Conservation (phyloP, 2,888 invertebrate genomes). For the Rhagophthalmus giganteus region DNA sequence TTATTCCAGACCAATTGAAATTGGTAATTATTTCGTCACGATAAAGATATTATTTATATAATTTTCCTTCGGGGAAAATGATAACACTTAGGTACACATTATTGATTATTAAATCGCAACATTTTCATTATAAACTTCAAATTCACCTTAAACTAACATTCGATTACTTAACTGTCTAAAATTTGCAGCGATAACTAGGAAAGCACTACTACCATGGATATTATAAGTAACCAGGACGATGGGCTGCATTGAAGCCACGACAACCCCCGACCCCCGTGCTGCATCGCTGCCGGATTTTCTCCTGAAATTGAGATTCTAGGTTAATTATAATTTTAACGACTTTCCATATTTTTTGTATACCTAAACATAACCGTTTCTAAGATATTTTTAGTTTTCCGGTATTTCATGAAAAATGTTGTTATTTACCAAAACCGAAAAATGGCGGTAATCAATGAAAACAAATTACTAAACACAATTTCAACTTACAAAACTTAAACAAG, state of each 20-base stretch:
- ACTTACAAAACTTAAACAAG: neutral
- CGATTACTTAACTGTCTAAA: slow-evolving; percentile 23
- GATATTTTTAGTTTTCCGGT: no score
- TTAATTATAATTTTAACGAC: neutral
- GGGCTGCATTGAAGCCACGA: slow-evolving; percentile 56
- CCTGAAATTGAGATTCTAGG: slow-evolving; percentile 47
- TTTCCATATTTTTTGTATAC: neutral
- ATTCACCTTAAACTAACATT: no score
- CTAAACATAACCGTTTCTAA: no score
- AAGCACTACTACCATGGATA: slow-evolving; percentile 47
- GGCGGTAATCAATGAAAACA: neutral
- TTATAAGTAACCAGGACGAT: slow-evolving; percentile 52
- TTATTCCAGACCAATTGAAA: no score
- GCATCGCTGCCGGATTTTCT: slow-evolving; percentile 61
- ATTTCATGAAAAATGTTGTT: no score
- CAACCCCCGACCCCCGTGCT: slow-evolving; percentile 56
- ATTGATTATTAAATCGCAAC: no score
- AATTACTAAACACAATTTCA: neutral
- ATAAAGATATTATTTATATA: no score
- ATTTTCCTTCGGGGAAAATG: no score
- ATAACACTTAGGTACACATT: no score
- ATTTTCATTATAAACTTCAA: no score
- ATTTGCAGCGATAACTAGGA: slow-evolving; percentile 46
- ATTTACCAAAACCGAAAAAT: no score
- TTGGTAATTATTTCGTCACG: no score